Evolutionary conservation across 2,113 vertebrate genomes (phyloP).

Genomic region (Galbula dea): DNA sequence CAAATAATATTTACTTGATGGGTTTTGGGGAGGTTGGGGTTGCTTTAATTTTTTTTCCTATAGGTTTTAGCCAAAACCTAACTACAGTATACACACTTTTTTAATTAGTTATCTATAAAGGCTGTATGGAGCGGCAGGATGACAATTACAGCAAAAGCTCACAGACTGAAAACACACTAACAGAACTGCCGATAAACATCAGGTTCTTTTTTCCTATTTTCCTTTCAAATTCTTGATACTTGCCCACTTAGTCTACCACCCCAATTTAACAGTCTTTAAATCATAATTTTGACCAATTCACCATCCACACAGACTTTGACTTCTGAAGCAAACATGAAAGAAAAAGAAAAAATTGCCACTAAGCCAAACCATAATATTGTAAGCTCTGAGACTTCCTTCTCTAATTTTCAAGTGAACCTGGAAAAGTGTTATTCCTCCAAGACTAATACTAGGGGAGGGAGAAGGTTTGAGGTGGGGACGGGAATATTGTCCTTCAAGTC

Average conservation of each 20-base stretch:
- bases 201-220: neutral
- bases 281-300: neutral
- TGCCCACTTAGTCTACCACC: neutral
- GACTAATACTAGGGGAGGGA: neutral
- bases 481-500: neutral
- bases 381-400: neutral
- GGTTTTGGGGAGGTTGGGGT: neutral
- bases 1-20: neutral
- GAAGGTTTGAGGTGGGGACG: neutral
- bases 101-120: neutral
- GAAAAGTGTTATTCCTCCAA: neutral
- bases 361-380: neutral
- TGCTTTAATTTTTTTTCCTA: neutral
- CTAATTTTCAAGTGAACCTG: neutral
- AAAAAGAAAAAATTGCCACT: neutral
- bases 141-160: neutral
- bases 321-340: neutral
- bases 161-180: neutral
- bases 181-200: neutral
- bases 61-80: neutral
- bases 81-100: neutral
- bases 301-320: neutral
- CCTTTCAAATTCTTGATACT: neutral
- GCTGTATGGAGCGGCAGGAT: neutral
- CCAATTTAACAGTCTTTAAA: neutral